A percentile compares a stretch with the other conserved stretches of the same genome.
Conservation (phyloP, 2,888 invertebrate species). For the Petrophora chlorosata region DNA sequence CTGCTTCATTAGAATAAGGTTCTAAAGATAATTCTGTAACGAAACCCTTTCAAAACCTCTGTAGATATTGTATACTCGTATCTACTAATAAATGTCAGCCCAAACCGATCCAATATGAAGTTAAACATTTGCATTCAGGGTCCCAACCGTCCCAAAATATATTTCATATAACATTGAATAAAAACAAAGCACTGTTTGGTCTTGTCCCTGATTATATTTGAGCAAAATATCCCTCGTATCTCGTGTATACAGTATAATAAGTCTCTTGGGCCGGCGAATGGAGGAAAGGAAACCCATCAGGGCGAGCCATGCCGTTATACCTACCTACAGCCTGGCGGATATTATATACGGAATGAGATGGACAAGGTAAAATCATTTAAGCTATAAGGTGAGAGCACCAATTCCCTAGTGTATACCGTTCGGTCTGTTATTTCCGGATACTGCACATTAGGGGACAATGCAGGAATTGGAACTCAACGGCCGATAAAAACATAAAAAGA, state of each 20-base stretch:
- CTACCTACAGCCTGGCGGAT: slow-evolving; percentile 73
- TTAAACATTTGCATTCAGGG: slow-evolving; percentile 71
- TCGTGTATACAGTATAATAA: slow-evolving; percentile 80
- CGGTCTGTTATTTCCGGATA: slow-evolving; percentile 64
- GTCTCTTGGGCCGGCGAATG: slow-evolving; percentile 79
- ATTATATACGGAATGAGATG: slow-evolving; percentile 66
- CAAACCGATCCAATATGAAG: slow-evolving; percentile 67
- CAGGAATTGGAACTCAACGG: slow-evolving; percentile 69
- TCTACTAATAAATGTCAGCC: slow-evolving; percentile 51
- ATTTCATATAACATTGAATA: slow-evolving; percentile 66
- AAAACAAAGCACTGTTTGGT: slow-evolving; percentile 77
- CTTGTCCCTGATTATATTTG: slow-evolving; percentile 81
- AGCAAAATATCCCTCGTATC: slow-evolving; percentile 75
- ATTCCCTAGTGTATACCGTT: slow-evolving; percentile 64
- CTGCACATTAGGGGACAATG: slow-evolving; percentile 54
- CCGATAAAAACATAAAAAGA: slow-evolving; percentile 57
- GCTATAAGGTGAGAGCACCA: slow-evolving; percentile 72
- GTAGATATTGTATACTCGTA: no score
- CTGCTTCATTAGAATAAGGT: slow-evolving; percentile 15
- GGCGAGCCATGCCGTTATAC: slow-evolving; percentile 50
- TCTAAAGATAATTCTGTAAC: slow-evolving; percentile 35
- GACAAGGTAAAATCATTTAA: slow-evolving; percentile 77
- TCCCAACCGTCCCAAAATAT: slow-evolving; percentile 49
- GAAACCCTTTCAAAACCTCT: slow-evolving; percentile 38
- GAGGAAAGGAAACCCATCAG: slow-evolving; percentile 76